These are phyloP conservation scores for Antechinus stuartii DNA, from an alignment of 2,113 vertebrate genomes.

Conservation along the genomic window DNA sequence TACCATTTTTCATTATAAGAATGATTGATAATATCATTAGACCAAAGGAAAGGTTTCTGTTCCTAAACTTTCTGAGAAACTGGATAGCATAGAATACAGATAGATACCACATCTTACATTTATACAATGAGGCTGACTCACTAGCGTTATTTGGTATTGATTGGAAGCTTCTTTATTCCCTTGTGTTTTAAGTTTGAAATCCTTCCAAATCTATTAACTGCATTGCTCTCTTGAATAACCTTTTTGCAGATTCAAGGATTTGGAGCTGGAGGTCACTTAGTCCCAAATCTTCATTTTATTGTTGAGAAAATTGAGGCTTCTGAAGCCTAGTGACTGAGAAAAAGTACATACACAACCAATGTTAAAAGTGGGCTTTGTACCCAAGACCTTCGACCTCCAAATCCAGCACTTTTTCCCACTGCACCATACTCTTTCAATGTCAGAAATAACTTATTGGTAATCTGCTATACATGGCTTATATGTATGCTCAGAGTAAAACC, in stretches of 20 bases:
- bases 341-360: background rate
- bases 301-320: background rate
- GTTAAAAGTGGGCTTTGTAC: background rate
- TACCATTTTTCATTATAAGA: background rate
- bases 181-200: conserved; percentile 39
- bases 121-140: conserved; percentile 54
- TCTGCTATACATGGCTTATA: conserved; percentile 35
- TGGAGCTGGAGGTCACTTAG: background rate
- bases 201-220: background rate
- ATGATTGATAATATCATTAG: conserved; percentile 10
- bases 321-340: background rate
- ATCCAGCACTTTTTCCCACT: background rate
- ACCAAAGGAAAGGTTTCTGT: conserved; percentile 23
- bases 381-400: background rate
- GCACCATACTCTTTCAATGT: background rate
- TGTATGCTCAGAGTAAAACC: conserved; percentile 55
- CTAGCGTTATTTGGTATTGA: conserved; percentile 56
- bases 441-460: conserved; percentile 6
- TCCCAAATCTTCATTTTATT: background rate
- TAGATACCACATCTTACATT: conserved; percentile 58
- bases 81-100: conserved; percentile 52
- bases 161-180: background rate
- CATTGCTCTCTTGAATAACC: conserved; percentile 6
- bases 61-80: conserved; percentile 57
- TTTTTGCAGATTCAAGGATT: conserved; percentile 26